A percentile compares a stretch with the other conserved stretches of the same genome.
Evolutionary conservation across 2,113 vertebrate species (phyloP).

Genomic region (Fulica atra): DNA sequence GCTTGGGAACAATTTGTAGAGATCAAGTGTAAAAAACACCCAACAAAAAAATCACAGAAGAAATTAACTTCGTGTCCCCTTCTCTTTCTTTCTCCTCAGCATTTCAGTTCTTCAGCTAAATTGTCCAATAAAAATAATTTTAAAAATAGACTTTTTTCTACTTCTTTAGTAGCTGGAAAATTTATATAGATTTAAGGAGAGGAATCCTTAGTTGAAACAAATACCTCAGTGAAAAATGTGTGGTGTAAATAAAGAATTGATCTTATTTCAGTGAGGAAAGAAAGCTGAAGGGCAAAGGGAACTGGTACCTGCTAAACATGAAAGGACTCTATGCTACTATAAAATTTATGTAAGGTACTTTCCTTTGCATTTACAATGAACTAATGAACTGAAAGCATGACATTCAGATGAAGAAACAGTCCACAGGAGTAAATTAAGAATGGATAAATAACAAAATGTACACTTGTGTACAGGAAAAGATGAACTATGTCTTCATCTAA

Average conservation of each 20-base stretch:
- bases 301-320: not conserved
- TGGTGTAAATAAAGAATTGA: not conserved
- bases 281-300: not conserved
- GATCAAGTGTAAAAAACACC: not conserved
- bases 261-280: not conserved
- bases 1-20: not conserved
- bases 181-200: not conserved
- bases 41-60: not conserved
- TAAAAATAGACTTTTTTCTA: not conserved
- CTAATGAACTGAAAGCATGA: constrained; percentile 1
- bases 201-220: not conserved
- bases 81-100: not conserved
- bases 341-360: not conserved
- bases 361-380: not conserved
- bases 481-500: not conserved
- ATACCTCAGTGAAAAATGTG: not conserved
- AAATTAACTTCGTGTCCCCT: not conserved
- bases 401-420: not conserved
- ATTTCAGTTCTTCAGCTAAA: not conserved
- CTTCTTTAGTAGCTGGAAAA: not conserved
- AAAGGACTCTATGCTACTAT: not conserved
- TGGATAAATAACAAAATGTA: not conserved
- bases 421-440: not conserved
- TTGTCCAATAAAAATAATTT: not conserved
- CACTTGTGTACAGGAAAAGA: not conserved